Evolutionary conservation across 2,888 invertebrate genomes (phyloP), one percentile per base, ranked within the genome.

Genomic region (Lissocephala sabroskyi): DNA sequence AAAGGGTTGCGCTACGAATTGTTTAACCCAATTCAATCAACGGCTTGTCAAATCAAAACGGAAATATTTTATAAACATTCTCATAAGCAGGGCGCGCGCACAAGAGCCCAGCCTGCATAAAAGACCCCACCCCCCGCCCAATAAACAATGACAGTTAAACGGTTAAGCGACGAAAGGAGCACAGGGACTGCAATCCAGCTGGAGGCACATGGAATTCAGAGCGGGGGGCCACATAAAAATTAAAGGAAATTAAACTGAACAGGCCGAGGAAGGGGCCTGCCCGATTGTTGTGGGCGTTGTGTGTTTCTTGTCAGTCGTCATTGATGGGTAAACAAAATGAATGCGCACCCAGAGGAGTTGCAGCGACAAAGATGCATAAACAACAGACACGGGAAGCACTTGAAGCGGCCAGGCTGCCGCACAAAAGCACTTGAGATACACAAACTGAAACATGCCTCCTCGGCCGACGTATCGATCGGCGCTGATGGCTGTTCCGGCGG

Each of bases 61-160:
- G 68, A 68, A 64, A 68, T 75, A 75, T 75, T 75, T 68, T 67
- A 67, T 75, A 68, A 68, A 68, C 68, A 71, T 67, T 56, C 71
- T 55, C 62, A 62, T 56, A 53, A 53, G 53, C 45, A 50, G 43
- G 17, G 26, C 14, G 14, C 18, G 19, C 11, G 30, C 7, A 35
- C 13, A 23, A 23, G n/a, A n/a, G n/a, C n/a, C n/a, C n/a, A n/a
- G n/a, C n/a, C n/a, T n/a, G n/a, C n/a, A n/a, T 23, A 7, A 23
- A 23, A 7, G 35, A 46, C 23, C 7, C 6, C 2, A 10, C 23
- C n/a, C n/a, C n/a, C n/a, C n/a, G n/a, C n/a, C n/a, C n/a, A n/a
- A 44, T 40, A 45, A 42, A 33, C 49, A 41, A 35, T 36, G 46
- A 17, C 33, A 28, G 30, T 13, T 16, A 29, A 39, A 39, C 16